phyloP scores from a whole-genome alignment of 2,113 vertebrate species.

The Odontesthes bonariensis region DNA sequence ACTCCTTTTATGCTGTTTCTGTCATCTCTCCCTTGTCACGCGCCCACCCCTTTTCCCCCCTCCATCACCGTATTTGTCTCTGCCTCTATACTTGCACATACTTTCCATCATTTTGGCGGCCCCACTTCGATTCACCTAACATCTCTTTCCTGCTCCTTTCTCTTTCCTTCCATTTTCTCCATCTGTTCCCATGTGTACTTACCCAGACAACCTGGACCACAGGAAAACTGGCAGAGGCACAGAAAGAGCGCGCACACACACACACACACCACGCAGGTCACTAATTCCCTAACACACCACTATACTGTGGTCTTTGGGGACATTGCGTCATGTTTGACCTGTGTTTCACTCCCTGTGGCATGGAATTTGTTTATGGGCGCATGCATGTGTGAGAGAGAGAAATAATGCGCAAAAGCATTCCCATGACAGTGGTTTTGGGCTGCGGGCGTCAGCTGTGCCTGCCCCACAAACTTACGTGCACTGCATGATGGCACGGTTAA shows the following conservation, averaged over 20 bases:
- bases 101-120: slow-evolving; percentile 21
- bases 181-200: slow-evolving; percentile 34
- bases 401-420: slow-evolving; percentile 49
- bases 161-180: slow-evolving; percentile 14
- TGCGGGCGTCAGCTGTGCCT: slow-evolving; percentile 57
- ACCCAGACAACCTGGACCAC: slow-evolving; percentile 62
- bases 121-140: slow-evolving; percentile 34
- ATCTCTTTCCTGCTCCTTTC: slow-evolving; percentile 21
- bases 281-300: slow-evolving; percentile 27
- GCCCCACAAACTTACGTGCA: slow-evolving; percentile 37
- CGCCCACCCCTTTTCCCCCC: slow-evolving; percentile 3
- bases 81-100: slow-evolving; percentile 21
- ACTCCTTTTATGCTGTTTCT: slow-evolving; percentile 30
- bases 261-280: slow-evolving; percentile 9
- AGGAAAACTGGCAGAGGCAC: slow-evolving; percentile 42
- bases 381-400: slow-evolving; percentile 15
- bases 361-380: slow-evolving; percentile 36
- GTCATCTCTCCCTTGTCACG: slow-evolving; percentile 14
- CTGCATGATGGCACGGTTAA: slow-evolving; percentile 36
- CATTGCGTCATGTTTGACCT: slow-evolving; percentile 67
- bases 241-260: slow-evolving; percentile 20
- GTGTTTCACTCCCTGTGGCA: slow-evolving; percentile 54
- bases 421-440: slow-evolving; percentile 41
- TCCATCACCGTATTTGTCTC: slow-evolving; percentile 34
- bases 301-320: slow-evolving; percentile 46